phyloP scores from a whole-genome alignment of 2,113 vertebrate genomes.

The Atractosteus spatula region DNA sequence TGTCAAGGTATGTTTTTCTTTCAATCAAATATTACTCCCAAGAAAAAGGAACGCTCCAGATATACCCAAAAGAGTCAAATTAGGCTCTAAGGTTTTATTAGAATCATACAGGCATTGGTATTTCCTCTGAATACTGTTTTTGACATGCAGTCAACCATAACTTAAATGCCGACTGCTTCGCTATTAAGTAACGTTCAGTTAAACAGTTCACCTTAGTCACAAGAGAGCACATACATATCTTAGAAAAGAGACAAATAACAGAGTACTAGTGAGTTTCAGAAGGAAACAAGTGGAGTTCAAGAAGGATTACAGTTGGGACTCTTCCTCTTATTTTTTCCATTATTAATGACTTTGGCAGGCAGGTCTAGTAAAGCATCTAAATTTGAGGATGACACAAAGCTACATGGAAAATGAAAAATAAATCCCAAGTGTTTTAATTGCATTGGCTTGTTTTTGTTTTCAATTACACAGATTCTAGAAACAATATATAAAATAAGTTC shows the following conservation, averaged over 20 bases:
- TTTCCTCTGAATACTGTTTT: constrained; percentile 31
- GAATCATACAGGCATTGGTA: constrained; percentile 37
- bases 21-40: constrained; percentile 24
- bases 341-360: neutral
- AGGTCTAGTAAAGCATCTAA: neutral
- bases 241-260: constrained; percentile 31
- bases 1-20: constrained; percentile 21
- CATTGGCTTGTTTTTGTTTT: no score
- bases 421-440: no score
- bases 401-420: neutral
- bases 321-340: neutral
- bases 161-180: constrained; percentile 21
- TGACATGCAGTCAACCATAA: constrained; percentile 8
- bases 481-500: no score
- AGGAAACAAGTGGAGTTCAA: neutral
- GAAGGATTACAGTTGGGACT: neutral
- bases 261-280: neutral
- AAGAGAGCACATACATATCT: constrained; percentile 28
- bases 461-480: no score
- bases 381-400: neutral
- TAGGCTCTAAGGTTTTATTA: constrained; percentile 34
- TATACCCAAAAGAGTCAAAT: constrained; percentile 40
- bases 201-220: constrained; percentile 32
- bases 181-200: constrained; percentile 34
- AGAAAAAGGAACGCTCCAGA: constrained; percentile 12